Evolutionary conservation across 2,113 vertebrate genomes (phyloP).

Genomic region (Sisor rabdophorus): DNA sequence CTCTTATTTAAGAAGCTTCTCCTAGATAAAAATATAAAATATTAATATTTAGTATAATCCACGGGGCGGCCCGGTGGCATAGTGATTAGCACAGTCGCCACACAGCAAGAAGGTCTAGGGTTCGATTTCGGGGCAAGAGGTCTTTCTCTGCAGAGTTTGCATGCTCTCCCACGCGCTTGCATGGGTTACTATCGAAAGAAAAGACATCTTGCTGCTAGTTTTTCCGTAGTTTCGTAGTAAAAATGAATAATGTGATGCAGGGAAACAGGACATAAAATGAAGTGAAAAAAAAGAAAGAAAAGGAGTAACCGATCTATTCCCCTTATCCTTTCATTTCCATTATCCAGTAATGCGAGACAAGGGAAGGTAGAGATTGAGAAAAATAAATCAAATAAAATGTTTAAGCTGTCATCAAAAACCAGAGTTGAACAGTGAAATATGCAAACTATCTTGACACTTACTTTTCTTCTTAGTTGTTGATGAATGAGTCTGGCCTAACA

Average conservation of each 20-base stretch:
- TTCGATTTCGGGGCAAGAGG: too few relatives aligned
- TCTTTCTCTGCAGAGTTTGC: too few relatives aligned
- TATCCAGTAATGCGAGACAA: conserved; percentile 42
- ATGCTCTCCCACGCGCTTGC: too few relatives aligned
- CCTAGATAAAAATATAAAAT: not conserved
- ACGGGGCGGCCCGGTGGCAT: too few relatives aligned
- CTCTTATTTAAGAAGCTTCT: not conserved
- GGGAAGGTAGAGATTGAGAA: not conserved
- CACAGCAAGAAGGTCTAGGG: too few relatives aligned
- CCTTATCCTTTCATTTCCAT: conserved; percentile 62
- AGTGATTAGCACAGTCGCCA: too few relatives aligned
- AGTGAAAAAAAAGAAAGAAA: conserved; percentile 18
- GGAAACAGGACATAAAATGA: conserved; percentile 65
- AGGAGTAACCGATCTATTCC: conserved; percentile 56
- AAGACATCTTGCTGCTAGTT: conserved; percentile 5
- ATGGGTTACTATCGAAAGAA: not conserved
- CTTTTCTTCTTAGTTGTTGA: conserved; percentile 11
- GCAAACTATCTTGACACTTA: conserved; percentile 4
- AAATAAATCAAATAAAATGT: not conserved
- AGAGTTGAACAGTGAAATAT: not conserved
- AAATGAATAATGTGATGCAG: conserved; percentile 60
- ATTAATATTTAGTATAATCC: not conserved
- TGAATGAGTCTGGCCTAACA: conserved; percentile 23
- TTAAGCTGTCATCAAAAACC: not conserved
- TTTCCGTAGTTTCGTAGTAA: too few relatives aligned